Conservation (phyloP, 2,113 vertebrate species). For the Saccopteryx leptura region DNA sequence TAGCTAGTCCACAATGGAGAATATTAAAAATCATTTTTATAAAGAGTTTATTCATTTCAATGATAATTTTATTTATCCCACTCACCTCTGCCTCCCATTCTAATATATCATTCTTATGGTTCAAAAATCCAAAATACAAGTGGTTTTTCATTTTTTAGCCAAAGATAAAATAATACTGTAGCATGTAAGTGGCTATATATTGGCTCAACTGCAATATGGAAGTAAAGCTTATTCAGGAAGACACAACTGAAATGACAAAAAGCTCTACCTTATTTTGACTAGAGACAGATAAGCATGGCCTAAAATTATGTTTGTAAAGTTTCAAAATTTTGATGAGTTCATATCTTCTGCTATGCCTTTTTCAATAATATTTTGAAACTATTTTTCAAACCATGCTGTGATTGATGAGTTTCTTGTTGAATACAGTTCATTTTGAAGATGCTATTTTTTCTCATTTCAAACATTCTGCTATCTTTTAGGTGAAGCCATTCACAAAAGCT, state of each 20-base stretch:
- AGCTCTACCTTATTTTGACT: not conserved
- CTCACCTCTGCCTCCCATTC: not conserved
- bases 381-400: slow-evolving; percentile 33
- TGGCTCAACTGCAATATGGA: not conserved
- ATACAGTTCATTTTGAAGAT: slow-evolving; percentile 16
- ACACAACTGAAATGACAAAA: not conserved
- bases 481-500: slow-evolving; percentile 17
- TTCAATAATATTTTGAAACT: slow-evolving; percentile 43
- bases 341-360: slow-evolving; percentile 51
- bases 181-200: not conserved
- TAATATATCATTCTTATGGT: not conserved
- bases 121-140: not conserved
- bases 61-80: not conserved
- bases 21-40: slow-evolving; percentile 11
- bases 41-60: not conserved
- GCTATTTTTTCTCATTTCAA: slow-evolving; percentile 62
- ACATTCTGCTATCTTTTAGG: slow-evolving; percentile 19
- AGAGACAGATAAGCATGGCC: not conserved
- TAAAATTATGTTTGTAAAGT: slow-evolving; percentile 16
- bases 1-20: not conserved
- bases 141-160: not conserved
- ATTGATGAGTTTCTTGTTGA: slow-evolving; percentile 52
- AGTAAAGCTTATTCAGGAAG: not conserved
- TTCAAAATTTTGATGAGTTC: slow-evolving; percentile 3
- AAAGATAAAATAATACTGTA: slow-evolving; percentile 34